phyloP scores from a whole-genome alignment of 2,797 vertebrate species.

The Falco cherrug region DNA sequence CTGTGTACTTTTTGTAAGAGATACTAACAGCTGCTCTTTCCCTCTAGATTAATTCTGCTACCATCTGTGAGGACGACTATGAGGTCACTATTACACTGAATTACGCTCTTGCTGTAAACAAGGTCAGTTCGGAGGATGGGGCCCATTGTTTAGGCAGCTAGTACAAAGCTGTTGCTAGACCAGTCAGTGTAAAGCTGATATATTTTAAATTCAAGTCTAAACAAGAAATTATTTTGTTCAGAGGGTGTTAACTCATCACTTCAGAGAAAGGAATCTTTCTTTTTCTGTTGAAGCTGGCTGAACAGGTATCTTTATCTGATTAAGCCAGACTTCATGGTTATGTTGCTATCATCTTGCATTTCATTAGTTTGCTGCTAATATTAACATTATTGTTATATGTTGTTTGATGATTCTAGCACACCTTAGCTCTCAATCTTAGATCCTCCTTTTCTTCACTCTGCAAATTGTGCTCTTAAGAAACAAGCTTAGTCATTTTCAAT shows the following conservation, averaged over 20 bases:
- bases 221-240: neutral
- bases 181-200: neutral
- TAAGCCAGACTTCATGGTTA: neutral
- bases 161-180: neutral
- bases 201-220: neutral
- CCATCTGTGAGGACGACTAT: constrained; percentile 81
- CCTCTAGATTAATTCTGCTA: constrained; percentile 87
- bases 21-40: constrained; percentile 12
- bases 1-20: neutral
- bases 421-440: neutral
- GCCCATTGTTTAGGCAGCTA: neutral
- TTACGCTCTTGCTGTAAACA: constrained; percentile 80
- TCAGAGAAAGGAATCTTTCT: neutral
- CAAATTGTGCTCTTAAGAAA: neutral
- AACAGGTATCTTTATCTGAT: neutral
- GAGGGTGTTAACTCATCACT: neutral
- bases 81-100: constrained; percentile 87
- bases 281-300: constrained; percentile 5
- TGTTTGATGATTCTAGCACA: neutral
- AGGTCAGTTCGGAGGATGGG: constrained; percentile 66
- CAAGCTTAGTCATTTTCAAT: neutral
- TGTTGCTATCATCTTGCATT: neutral
- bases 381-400: neutral
- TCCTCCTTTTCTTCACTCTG: neutral
- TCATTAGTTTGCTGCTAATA: neutral